Evolutionary conservation across 2,113 vertebrate species (phyloP).

Genomic region (Engraulis encrasicolus): DNA sequence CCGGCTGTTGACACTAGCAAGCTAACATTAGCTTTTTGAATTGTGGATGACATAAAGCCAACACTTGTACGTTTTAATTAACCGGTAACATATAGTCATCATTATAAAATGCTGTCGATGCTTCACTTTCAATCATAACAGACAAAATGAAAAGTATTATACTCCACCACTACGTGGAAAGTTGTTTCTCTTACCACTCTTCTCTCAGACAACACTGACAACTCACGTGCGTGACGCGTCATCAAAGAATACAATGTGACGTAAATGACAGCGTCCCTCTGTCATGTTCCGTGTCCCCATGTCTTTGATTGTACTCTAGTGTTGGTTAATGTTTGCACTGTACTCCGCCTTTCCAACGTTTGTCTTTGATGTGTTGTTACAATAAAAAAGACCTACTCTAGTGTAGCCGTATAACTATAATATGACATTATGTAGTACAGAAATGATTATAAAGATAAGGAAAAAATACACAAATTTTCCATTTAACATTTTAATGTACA

Average conservation of each 20-base stretch:
- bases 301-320: too few species aligned
- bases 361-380: too few species aligned
- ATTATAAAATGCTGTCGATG: neutral
- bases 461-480: neutral
- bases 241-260: slow-evolving; percentile 2
- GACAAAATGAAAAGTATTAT: neutral
- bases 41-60: neutral
- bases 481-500: neutral
- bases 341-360: too few species aligned
- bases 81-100: neutral
- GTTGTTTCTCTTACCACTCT: slow-evolving; percentile 1
- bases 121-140: neutral
- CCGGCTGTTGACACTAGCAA: neutral
- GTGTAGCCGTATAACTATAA: too few species aligned
- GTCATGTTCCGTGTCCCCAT: too few species aligned
- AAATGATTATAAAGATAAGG: too few species aligned
- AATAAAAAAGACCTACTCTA: too few species aligned
- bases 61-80: neutral
- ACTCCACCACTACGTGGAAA: neutral
- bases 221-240: slow-evolving; percentile 29
- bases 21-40: neutral
- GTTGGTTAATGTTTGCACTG: too few species aligned
- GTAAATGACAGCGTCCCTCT: slow-evolving; percentile 16
- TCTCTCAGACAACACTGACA: slow-evolving; percentile 31
- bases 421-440: too few species aligned